These are phyloP conservation scores for Propithecus deckenii DNA, from an alignment of 2,797 vertebrate genomes.

Conservation along the genomic window DNA sequence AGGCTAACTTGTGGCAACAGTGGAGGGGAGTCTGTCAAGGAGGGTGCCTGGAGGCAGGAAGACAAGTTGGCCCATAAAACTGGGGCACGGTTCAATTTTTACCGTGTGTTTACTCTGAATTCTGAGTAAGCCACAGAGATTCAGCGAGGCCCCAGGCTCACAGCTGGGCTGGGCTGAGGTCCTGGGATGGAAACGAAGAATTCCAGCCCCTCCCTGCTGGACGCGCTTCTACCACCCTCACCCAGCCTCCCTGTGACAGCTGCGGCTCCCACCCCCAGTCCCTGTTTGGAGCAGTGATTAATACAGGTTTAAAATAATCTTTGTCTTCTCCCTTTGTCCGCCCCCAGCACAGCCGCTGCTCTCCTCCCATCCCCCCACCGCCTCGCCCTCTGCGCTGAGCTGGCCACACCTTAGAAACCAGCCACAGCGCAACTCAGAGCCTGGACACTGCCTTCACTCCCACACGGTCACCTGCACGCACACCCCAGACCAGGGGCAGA, in stretches of 20 bases:
- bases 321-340: constrained; percentile 82
- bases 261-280: constrained; percentile 78
- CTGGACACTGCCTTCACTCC: background rate
- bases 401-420: constrained; percentile 51
- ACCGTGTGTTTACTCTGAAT: background rate
- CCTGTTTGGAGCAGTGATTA: constrained; percentile 81
- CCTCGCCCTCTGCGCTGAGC: background rate
- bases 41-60: background rate
- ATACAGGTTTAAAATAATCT: constrained; percentile 83
- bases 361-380: constrained; percentile 51
- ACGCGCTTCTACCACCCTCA: constrained; percentile 55
- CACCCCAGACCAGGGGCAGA: background rate
- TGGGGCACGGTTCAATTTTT: background rate
- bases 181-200: background rate
- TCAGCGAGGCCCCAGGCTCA: background rate
- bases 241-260: constrained; percentile 74
- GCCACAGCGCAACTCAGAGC: background rate
- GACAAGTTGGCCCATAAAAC: background rate
- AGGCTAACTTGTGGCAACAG: background rate
- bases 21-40: background rate
- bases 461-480: rapidly evolving
- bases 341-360: constrained; percentile 76
- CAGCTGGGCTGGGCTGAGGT: background rate
- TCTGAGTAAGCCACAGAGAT: background rate
- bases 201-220: constrained; percentile 50